Conservation (phyloP, 1,140 invertebrate species). For the Anastrepha obliqua region DNA sequence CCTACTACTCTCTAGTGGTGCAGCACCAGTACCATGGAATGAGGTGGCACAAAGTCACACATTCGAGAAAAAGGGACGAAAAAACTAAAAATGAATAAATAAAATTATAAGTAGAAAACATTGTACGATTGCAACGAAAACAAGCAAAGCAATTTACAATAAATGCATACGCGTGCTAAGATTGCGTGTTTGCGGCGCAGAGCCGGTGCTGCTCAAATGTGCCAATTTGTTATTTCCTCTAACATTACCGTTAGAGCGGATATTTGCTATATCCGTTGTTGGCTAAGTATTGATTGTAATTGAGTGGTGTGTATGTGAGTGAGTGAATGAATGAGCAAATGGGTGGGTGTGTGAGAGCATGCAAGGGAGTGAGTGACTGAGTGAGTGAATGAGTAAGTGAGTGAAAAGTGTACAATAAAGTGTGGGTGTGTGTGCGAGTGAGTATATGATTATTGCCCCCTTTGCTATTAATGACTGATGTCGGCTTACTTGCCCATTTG, state of each 20-base stretch:
- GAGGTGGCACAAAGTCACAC: not conserved
- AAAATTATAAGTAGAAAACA: constrained; percentile 11
- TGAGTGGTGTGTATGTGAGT: not conserved
- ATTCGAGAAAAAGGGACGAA: not conserved
- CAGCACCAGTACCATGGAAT: not conserved
- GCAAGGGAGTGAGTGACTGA: not conserved
- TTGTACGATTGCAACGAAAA: constrained; percentile 14
- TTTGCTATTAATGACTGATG: not conserved
- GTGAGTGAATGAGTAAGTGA: not conserved
- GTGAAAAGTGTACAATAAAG: not conserved
- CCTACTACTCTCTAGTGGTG: too few species aligned
- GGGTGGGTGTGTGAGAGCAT: not conserved
- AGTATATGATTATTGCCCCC: not conserved
- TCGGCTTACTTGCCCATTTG: not conserved
- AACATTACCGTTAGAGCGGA: constrained; percentile 46
- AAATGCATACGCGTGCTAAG: not conserved
- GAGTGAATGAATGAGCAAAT: not conserved
- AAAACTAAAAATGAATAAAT: not conserved
- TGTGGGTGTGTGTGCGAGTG: not conserved
- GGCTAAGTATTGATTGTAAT: constrained; percentile 47
- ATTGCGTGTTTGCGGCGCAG: constrained; percentile 21
- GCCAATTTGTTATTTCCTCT: constrained; percentile 46
- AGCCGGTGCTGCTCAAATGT: constrained; percentile 12
- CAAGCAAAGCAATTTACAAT: not conserved
- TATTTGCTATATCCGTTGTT: constrained; percentile 46